phyloP scores from a whole-genome alignment of 2,888 invertebrate species.

The Coelopa pilipes region DNA sequence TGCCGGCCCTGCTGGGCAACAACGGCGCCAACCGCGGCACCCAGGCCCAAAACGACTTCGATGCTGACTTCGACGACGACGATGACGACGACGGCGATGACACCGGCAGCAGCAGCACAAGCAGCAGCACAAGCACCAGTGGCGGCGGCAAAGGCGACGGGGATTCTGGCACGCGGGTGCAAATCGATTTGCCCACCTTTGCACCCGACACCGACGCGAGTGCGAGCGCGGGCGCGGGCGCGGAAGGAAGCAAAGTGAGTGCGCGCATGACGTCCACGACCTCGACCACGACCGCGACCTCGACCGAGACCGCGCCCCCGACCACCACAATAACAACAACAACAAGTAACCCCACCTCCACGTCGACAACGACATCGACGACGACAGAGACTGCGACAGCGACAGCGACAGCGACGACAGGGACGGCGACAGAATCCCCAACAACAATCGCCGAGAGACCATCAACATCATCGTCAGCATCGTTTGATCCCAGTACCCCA shows the following conservation, averaged over 20 bases:
- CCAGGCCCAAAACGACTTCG: conserved; percentile 62
- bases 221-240: conserved; percentile 65
- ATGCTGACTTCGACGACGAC: conserved; percentile 67
- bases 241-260: conserved; percentile 53
- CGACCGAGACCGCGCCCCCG: conserved; percentile 34
- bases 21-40: conserved; percentile 49
- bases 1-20: conserved; percentile 60
- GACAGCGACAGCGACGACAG: conserved; percentile 21
- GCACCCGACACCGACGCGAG: conserved; percentile 72
- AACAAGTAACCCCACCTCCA: conserved; percentile 16
- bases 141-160: conserved; percentile 35
- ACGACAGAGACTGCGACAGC: conserved; percentile 30
- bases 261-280: conserved; percentile 46
- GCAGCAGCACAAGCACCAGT: conserved; percentile 9
- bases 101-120: conserved; percentile 50
- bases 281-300: conserved; percentile 39
- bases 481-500: conserved; percentile 39
- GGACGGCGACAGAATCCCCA: not conserved
- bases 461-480: conserved; percentile 38
- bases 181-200: conserved; percentile 75
- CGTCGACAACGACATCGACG: conserved; percentile 41
- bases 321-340: conserved; percentile 31
- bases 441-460: conserved; percentile 7
- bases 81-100: conserved; percentile 46
- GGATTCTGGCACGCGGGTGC: conserved; percentile 68